Evolutionary conservation across 2,888 invertebrate species (phyloP), one percentile per base, ranked within the genome.

Genomic region (Mythimna vitellina): DNA sequence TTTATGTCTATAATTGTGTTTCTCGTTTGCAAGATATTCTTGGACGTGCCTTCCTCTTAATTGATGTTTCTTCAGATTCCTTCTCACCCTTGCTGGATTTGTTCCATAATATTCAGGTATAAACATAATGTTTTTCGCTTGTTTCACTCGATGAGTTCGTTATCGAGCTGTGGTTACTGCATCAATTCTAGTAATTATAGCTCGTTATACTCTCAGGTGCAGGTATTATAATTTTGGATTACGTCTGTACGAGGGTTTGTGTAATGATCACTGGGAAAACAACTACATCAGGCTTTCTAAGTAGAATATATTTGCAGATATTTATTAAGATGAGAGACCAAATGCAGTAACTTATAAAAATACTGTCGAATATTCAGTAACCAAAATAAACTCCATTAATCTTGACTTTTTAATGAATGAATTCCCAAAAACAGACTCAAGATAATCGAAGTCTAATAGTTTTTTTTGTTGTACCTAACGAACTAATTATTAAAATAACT

Each of bases 111-210:
- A 70, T 81, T 78, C 62, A 61, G 38, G 76, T 62, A 64, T 72
- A 82, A 78, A 82, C 81, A 70, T 81, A 81, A 29, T 81, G 80
- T 81, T 86, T 78, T 76, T 76, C 65, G 78, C 80, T 85, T 77
- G 75, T 86, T 86, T 82, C 73, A 65, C 68, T 74, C 70, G 78
- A 85, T 86, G 79, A 80, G 79, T 89, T 87, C 83, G 79, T 87
- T 86, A 83, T 73, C 81, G 74, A 67, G 66, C 69, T 70, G 68
- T 70, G 78, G 83, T 86, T 88, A 76, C 76, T 85, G 81, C 83
- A 87, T 85, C 84, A 85, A 86, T 88, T 68, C 81, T 75, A 78
- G 79, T 88, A 83, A 89, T 89, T 88, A 88, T 71, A 72, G 70
- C 25, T 87, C 80, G 83, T 86, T 87, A 82, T 73, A 64, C 66